Evolutionary conservation across 2,113 vertebrate genomes (phyloP).

Genomic region (Nestor notabilis): DNA sequence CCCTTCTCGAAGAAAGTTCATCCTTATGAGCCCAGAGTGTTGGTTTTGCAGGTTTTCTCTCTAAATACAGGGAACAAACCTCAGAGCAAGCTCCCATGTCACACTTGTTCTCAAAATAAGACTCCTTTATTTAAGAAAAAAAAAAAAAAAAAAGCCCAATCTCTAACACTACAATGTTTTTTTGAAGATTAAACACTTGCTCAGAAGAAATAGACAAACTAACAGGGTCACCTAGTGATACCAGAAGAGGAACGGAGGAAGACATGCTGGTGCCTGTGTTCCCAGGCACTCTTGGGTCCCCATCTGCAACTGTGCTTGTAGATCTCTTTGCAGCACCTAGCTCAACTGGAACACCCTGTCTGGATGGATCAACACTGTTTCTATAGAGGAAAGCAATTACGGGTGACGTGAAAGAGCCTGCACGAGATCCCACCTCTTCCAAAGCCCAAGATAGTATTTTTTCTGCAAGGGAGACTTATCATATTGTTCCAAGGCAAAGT

Average conservation of each 20-base stretch:
- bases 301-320: neutral
- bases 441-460: neutral
- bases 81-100: neutral
- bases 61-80: neutral
- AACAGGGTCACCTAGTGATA: constrained; percentile 11
- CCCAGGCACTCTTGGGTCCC: neutral
- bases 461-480: neutral
- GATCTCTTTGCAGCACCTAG: neutral
- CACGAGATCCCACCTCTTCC: neutral
- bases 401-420: neutral
- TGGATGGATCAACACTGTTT: neutral
- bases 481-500: neutral
- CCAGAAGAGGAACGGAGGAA: neutral
- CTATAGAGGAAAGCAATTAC: neutral
- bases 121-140: neutral
- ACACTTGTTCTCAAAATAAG: neutral
- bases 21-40: neutral
- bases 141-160: neutral
- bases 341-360: neutral
- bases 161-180: neutral
- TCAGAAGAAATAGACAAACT: neutral
- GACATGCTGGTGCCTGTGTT: accelerated
- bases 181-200: constrained; percentile 5
- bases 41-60: neutral
- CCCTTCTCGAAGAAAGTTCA: neutral